Base-by-base conservation (phyloP, 2,113 vertebrate species). In the Danionella cerebrum region DNA sequence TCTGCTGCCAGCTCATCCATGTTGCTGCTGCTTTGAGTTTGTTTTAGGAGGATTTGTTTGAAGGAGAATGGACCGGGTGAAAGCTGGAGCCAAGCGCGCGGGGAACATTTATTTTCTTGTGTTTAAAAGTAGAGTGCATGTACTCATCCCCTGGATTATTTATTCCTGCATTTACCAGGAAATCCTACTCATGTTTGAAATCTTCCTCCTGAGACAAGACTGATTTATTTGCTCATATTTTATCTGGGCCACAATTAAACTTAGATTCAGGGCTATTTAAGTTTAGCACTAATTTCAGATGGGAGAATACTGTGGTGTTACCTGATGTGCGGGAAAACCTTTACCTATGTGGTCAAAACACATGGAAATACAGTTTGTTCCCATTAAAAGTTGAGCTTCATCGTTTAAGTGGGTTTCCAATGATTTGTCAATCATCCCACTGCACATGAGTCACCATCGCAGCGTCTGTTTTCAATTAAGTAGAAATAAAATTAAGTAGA, bases 51-150 rank as follows among this genome's bases (percentile, higher is more conserved):
- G 71, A 70, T 73, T 72, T 76, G 74, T 73, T 70, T 73, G 63
- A 73, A 75, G 66, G 67, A 69, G 67, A 73, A 42, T 52, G 57
- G 59, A 67, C 67, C 25, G 71, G 31, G 65, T 66, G 52, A 73
- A 66, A 66, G 25, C 24, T 18, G 27, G 62, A 57, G 70, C 70
- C 75, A 76, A 73, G 67, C 48, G 51, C 63, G 52, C 52, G 52
- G 44, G 65, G 57, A 76, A 69, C 75, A 76, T 76, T 76, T 76
- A 73, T 76, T 76, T 76, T 67, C 71, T 67, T 64, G 48, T 73
- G 71, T 77, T 73, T 77, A 77, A 77, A 77, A 63, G 63, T 66
- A 71, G 64, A 77, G 71, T 64, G 63, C 71, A 70, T 77, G 73
- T 73, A 71, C 67, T 67, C 68, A 65, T 74, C 67, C 62, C 4